Evolutionary conservation across 2,113 vertebrate species (phyloP), one percentile per base, ranked within the genome.

Genomic region (Leptobrachium ailaonicum): DNA sequence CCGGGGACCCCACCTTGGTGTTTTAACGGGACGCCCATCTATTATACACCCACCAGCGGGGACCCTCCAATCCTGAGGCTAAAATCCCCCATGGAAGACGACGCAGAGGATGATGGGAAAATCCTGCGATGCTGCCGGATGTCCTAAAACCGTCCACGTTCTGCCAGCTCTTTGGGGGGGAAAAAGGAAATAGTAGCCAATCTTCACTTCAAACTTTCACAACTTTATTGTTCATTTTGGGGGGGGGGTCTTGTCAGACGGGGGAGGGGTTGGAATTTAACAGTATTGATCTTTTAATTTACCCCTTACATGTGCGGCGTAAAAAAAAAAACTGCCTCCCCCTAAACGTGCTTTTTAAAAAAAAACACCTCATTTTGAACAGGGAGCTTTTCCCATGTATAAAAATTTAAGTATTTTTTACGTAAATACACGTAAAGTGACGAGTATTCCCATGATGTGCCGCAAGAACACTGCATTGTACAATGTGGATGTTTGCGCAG

Each of bases 21-120:
- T 82, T 92, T 95, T 90, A 98, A 97, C 9, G 96, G 97, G 84
- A 92, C 95, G 0, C 93, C 98, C 67, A 50, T 81, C 6, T 98
- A 95, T 88, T 97, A 95, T 90, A 97, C 97, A 0, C 94, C 96
- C 14, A 93, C 95, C 91, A 98, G 96, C 12, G 96, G 97, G 1
- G 97, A 99, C 42, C 96, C 97, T 0, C 97, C 97, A 9, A 94
- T 99, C 73, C 86, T 98, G 79, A 96, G 92, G 89, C 92, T 99
- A 77, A 99, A 96, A 87, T 96, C 97, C 88, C 96, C 97, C 13
- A 85, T 95, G 12, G 96, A 98, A 73, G 97, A 97, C 58, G 96
- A 97, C 60, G 94, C 94, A 90, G 93, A 94, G 75, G 92, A 94
- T 50, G 93, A 94, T 75, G 91, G 94, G 47, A 97, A 95, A 83